phyloP scores from a whole-genome alignment of 2,888 invertebrate species.

The Metacarcinus magister region DNA sequence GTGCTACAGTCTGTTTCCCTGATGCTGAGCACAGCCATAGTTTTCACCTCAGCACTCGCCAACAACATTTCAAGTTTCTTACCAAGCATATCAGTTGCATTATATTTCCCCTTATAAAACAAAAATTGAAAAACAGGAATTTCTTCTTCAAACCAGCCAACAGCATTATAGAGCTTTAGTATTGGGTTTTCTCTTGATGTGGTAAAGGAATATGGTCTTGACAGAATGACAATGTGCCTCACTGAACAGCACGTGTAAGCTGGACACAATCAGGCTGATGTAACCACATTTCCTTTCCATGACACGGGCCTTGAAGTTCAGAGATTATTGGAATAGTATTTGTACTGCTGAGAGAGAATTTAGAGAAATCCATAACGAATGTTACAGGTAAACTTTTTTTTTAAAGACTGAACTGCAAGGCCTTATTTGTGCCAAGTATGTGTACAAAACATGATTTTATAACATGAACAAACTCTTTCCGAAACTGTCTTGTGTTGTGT shows the following conservation, averaged over 20 bases:
- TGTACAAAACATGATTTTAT: constrained; percentile 71
- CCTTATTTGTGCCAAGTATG: constrained; percentile 77
- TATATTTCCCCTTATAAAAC: not conserved
- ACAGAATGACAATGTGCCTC: constrained; percentile 65
- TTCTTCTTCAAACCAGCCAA: not conserved
- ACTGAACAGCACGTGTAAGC: constrained; percentile 60
- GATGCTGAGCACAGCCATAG: constrained; percentile 69
- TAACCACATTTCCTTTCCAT: constrained; percentile 67
- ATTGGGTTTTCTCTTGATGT: constrained; percentile 42
- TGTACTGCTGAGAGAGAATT: not conserved
- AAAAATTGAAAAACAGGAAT: not conserved
- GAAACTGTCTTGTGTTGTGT: constrained; percentile 69
- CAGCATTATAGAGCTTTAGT: constrained; percentile 20
- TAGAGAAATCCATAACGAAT: not conserved
- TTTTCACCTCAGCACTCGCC: constrained; percentile 66
- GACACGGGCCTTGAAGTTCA: constrained; percentile 77
- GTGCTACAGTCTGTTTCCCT: constrained; percentile 72
- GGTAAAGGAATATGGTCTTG: constrained; percentile 54
- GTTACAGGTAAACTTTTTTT: not conserved
- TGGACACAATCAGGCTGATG: constrained; percentile 64
- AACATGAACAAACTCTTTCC: constrained; percentile 67
- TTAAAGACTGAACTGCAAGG: constrained; percentile 73
- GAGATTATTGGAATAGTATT: not conserved
- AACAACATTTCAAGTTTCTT: constrained; percentile 60
- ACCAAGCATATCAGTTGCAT: constrained; percentile 42